Conservation (phyloP, 1,140 invertebrate species). For the Aleiodes sp. region DNA sequence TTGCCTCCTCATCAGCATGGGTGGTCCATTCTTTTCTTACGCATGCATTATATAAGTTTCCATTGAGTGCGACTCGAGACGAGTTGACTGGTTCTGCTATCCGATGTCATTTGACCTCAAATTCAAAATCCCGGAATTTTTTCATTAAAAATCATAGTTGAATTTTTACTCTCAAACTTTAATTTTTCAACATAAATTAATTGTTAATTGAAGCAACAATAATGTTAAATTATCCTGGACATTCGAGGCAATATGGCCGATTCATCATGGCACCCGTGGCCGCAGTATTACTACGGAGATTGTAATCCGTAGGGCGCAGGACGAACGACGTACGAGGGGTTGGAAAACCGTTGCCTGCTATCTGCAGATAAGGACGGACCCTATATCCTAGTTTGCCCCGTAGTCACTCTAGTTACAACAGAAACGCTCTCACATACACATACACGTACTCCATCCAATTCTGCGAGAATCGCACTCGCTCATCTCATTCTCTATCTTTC, state of each 20-base stretch:
- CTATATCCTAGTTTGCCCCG: constrained; percentile 49
- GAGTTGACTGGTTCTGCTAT: neutral
- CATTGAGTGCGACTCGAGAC: constrained; percentile 25
- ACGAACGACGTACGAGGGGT: constrained; percentile 30
- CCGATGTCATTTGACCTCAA: neutral
- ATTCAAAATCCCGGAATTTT: neutral
- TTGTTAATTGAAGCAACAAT: no score
- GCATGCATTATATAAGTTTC: constrained; percentile 58
- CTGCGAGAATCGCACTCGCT: neutral
- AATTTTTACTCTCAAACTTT: no score
- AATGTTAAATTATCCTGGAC: constrained; percentile 46
- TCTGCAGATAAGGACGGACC: constrained; percentile 61
- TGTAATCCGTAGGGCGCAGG: constrained; percentile 41
- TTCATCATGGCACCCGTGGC: constrained; percentile 60
- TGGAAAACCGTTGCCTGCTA: constrained; percentile 53
- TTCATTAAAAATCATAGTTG: no score
- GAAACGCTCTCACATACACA: constrained; percentile 16
- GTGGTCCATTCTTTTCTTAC: constrained; percentile 63
- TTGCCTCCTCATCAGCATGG: constrained; percentile 54
- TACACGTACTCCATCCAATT: constrained; percentile 21
- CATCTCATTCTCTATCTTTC: neutral
- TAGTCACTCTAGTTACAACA: neutral
- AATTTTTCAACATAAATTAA: no score
- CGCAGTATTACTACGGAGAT: constrained; percentile 38
- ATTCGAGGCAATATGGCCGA: constrained; percentile 58